Evolutionary conservation across 2,797 vertebrate species (phyloP).

Genomic region (Gymnopithys bicolor): DNA sequence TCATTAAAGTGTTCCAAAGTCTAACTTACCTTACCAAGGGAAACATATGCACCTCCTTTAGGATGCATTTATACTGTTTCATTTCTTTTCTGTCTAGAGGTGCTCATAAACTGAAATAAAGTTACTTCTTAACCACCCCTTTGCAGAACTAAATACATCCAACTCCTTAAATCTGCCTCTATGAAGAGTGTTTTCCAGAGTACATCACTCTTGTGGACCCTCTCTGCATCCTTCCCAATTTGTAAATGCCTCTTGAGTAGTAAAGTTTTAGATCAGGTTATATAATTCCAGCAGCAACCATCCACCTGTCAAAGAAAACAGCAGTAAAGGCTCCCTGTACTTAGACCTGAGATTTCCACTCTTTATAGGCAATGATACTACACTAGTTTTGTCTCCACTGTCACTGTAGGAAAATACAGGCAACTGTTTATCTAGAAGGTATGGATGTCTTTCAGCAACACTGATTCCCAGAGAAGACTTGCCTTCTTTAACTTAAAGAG

Average conservation of each 20-base stretch:
- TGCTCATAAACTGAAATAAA: not conserved
- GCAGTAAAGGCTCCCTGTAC: not conserved
- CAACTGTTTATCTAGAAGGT: not conserved
- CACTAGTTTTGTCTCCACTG: not conserved
- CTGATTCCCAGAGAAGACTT: not conserved
- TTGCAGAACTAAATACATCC: not conserved
- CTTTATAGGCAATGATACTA: not conserved
- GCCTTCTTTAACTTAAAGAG: not conserved
- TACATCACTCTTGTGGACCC: not conserved
- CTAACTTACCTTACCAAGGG: not conserved
- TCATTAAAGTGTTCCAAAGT: not conserved
- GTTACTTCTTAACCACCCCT: not conserved
- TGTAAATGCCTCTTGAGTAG: not conserved
- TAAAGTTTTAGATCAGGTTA: not conserved
- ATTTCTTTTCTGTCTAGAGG: not conserved
- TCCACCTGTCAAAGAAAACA: not conserved
- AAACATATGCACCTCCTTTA: not conserved
- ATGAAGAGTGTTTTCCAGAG: not conserved
- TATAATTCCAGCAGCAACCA: not conserved
- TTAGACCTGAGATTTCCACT: not conserved
- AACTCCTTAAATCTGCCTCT: not conserved
- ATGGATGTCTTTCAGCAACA: not conserved
- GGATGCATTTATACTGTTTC: not conserved
- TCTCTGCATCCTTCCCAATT: not conserved
- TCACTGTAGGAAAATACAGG: not conserved